These are phyloP conservation scores for Drosophila novamexicana DNA, from an alignment of 1,140 invertebrate species.

Conservation along the genomic window DNA sequence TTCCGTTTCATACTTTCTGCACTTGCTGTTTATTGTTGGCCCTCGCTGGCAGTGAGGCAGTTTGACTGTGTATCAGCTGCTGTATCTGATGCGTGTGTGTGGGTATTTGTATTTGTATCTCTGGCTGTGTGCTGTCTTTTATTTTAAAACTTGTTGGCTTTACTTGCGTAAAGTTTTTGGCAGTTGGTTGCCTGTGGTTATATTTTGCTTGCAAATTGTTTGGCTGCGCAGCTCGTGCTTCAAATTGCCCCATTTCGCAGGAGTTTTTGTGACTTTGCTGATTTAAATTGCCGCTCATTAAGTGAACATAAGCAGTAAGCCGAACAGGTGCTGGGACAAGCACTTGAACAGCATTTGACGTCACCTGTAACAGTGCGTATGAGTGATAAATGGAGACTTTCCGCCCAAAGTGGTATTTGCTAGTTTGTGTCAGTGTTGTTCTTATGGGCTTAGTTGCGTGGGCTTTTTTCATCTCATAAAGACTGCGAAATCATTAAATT, in stretches of 20 bases:
- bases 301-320: constrained; percentile 8
- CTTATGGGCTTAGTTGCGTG: neutral
- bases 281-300: constrained; percentile 10
- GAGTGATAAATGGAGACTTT: neutral
- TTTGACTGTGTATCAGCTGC: constrained; percentile 15
- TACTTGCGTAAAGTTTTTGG: constrained; percentile 60
- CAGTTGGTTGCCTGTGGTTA: constrained; percentile 36
- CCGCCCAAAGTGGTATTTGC: neutral
- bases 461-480: neutral
- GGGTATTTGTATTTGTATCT: constrained; percentile 25
- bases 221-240: constrained; percentile 3
- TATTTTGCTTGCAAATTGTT: constrained; percentile 25
- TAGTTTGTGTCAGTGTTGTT: neutral
- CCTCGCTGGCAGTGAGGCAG: constrained; percentile 36
- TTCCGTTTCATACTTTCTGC: constrained; percentile 73
- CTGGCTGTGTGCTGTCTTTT: constrained; percentile 32
- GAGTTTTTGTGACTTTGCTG: constrained; percentile 16
- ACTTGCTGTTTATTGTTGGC: constrained; percentile 77
- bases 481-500: constrained; percentile 37
- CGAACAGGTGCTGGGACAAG: constrained; percentile 4
- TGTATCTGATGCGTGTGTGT: constrained; percentile 25
- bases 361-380: neutral
- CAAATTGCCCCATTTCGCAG: constrained; percentile 5
- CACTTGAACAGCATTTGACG: neutral
- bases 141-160: constrained; percentile 76